A percentile compares a stretch with the other conserved stretches of the same genome.
phyloP scores from a whole-genome alignment of 2,113 vertebrate genomes.

The Platichthys stellatus region DNA sequence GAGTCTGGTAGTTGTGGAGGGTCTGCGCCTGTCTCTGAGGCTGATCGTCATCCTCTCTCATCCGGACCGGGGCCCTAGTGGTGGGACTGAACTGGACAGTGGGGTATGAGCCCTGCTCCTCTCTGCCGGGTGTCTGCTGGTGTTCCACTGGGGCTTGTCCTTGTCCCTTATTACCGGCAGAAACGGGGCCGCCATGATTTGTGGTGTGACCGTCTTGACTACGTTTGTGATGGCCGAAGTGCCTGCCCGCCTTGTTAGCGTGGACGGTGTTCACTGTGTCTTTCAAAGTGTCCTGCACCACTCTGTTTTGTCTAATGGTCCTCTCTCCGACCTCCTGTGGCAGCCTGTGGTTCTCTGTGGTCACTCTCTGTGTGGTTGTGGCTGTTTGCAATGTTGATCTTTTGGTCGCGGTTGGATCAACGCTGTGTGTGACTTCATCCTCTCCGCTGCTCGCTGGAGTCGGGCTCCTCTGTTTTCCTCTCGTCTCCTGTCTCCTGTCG shows the following conservation, averaged over 20 bases:
- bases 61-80: slow-evolving; percentile 63
- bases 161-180: slow-evolving; percentile 19
- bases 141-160: slow-evolving; percentile 22
- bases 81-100: slow-evolving; percentile 78
- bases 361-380: slow-evolving; percentile 34
- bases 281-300: slow-evolving; percentile 20
- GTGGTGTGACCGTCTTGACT: slow-evolving; percentile 4
- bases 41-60: slow-evolving; percentile 71
- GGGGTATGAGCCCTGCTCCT: slow-evolving; percentile 43
- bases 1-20: slow-evolving; percentile 64
- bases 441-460: slow-evolving; percentile 44
- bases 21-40: slow-evolving; percentile 75
- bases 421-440: slow-evolving; percentile 31
- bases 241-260: slow-evolving; percentile 25
- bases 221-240: slow-evolving; percentile 38
- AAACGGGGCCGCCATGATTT: neutral
- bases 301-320: slow-evolving; percentile 41
- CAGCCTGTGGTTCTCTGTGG: slow-evolving; percentile 45
- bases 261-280: slow-evolving; percentile 10
- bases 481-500: slow-evolving; percentile 56
- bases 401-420: slow-evolving; percentile 41
- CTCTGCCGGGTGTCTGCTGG: neutral
- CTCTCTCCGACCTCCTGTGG: slow-evolving; percentile 39
- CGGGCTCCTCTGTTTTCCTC: slow-evolving; percentile 39
- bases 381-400: slow-evolving; percentile 49